A percentile compares a stretch with the other conserved stretches of the same genome.
phyloP scores from a whole-genome alignment of 2,888 invertebrate genomes.

The Thymelicus acteon region DNA sequence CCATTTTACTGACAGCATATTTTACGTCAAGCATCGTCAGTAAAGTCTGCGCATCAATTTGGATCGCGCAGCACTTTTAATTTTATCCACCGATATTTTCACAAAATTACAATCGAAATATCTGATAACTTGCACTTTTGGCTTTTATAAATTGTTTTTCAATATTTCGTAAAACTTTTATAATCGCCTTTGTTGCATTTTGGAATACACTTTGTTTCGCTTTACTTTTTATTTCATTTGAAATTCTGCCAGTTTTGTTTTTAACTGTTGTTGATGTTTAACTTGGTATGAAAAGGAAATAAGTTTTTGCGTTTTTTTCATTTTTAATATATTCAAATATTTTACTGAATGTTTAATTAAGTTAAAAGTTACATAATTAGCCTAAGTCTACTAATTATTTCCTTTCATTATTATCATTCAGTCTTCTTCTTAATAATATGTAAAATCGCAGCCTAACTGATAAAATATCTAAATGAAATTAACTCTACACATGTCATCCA shows the following conservation, averaged over 20 bases:
- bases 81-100: conserved; percentile 31
- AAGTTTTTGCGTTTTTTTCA: no score
- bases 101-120: conserved; percentile 34
- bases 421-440: no score
- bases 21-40: conserved; percentile 25
- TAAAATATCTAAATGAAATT: no score
- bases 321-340: no score
- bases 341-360: no score
- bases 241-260: not conserved
- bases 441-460: no score
- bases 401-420: no score
- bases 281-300: no score
- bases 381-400: no score
- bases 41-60: conserved; percentile 34
- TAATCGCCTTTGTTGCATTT: not conserved
- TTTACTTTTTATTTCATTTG: not conserved
- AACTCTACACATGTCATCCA: no score
- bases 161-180: conserved; percentile 8
- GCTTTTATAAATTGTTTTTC: conserved; percentile 20
- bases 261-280: no score
- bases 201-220: not conserved
- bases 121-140: conserved; percentile 18
- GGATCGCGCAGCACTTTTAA: conserved; percentile 29
- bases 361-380: no score
- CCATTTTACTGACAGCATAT: conserved; percentile 23